A percentile compares a stretch with the other conserved stretches of the same genome.
Conservation (phyloP, 1,140 invertebrate species). For the Drosophila dunni region DNA sequence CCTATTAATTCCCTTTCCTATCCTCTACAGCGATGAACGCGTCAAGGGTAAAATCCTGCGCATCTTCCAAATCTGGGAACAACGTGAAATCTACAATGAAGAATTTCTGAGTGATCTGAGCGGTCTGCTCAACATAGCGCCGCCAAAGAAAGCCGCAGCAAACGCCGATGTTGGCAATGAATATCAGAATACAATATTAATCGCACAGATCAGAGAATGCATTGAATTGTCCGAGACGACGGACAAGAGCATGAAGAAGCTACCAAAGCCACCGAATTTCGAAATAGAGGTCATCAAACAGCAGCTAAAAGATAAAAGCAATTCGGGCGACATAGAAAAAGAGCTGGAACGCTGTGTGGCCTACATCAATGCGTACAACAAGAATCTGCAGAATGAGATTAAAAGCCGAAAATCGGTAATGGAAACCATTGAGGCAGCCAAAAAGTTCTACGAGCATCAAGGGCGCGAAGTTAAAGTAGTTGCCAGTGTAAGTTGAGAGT, state of each 20-base stretch:
- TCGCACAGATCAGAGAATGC: constrained; percentile 86
- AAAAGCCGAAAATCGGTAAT: constrained; percentile 91
- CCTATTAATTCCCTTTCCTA: not conserved
- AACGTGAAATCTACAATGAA: constrained; percentile 94
- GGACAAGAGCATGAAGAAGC: constrained; percentile 83
- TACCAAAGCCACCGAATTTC: constrained; percentile 75
- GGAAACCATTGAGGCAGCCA: constrained; percentile 90
- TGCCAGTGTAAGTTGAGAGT: constrained; percentile 90
- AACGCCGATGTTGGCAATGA: constrained; percentile 85
- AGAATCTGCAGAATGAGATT: constrained; percentile 92
- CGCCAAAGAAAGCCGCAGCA: constrained; percentile 89
- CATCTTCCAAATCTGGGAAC: constrained; percentile 97
- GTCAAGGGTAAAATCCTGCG: constrained; percentile 93
- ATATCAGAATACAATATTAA: constrained; percentile 76
- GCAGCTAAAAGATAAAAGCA: constrained; percentile 88
- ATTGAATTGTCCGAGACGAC: constrained; percentile 82
- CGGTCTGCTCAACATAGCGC: constrained; percentile 90
- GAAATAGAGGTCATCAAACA: constrained; percentile 79
- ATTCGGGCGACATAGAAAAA: constrained; percentile 94
- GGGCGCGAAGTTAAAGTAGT: constrained; percentile 96
- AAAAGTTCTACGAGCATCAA: constrained; percentile 95
- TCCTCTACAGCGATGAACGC: constrained; percentile 91
- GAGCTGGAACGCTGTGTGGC: constrained; percentile 93
- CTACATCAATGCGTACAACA: constrained; percentile 92
- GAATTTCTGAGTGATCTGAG: constrained; percentile 94